These are phyloP conservation scores for Periphyllus acericola DNA, from an alignment of 2,888 invertebrate species.

Conservation along the genomic window DNA sequence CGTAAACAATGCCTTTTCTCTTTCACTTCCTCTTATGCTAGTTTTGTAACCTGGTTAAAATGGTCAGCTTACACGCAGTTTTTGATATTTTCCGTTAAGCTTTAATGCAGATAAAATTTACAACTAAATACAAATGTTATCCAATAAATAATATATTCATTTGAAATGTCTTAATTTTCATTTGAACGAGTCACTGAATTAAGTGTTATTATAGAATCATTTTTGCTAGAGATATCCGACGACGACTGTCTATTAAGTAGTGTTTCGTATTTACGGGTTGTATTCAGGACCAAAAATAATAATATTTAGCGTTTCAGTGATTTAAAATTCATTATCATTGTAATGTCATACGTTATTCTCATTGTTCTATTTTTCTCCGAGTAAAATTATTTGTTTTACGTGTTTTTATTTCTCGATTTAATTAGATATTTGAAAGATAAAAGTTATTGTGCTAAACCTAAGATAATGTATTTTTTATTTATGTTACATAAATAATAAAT, in stretches of 20 bases:
- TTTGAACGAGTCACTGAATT: too few relatives aligned
- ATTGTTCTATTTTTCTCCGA: not conserved
- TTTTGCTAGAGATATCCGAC: not conserved
- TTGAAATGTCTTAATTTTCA: not conserved
- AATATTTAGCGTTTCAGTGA: not conserved
- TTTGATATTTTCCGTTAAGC: not conserved
- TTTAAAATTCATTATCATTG: not conserved
- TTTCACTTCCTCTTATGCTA: conserved; percentile 38
- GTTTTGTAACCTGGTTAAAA: conserved; percentile 5
- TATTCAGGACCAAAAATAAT: too few relatives aligned
- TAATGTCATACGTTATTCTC: not conserved
- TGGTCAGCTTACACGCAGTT: not conserved
- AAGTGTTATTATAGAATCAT: not conserved
- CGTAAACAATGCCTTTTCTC: conserved; percentile 39
- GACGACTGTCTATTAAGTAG: not conserved
- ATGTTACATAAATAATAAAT: not conserved
- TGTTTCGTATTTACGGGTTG: not conserved
- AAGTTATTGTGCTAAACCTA: not conserved
- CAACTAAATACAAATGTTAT: not conserved
- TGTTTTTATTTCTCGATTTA: not conserved
- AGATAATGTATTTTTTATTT: not conserved
- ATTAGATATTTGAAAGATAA: not conserved
- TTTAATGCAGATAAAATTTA: not conserved
- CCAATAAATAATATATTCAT: not conserved
- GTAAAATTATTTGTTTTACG: not conserved